These are phyloP conservation scores for Oxyscelio sp. DNA, from an alignment of 2,888 invertebrate genomes.

Conservation along the genomic window DNA sequence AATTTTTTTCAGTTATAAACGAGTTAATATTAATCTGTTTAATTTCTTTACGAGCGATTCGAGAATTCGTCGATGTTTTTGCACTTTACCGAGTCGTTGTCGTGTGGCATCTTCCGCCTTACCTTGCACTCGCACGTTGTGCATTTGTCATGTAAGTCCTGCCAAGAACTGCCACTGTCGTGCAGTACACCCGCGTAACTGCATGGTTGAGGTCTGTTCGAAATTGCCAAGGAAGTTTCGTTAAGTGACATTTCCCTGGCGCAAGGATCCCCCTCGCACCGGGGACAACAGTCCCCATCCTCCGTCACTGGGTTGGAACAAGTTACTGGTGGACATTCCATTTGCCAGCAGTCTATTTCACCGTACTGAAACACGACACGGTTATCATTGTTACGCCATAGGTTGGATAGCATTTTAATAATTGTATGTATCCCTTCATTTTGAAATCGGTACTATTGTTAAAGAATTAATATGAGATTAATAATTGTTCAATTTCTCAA, in stretches of 20 bases:
- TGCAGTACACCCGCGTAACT: constrained; percentile 90
- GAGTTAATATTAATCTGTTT: too few relatives aligned
- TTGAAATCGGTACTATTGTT: neutral
- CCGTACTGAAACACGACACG: constrained; percentile 90
- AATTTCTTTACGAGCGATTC: constrained; percentile 44
- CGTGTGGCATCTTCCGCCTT: constrained; percentile 84
- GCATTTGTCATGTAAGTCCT: constrained; percentile 91
- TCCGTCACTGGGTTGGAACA: constrained; percentile 91
- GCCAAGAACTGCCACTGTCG: constrained; percentile 90
- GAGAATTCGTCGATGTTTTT: constrained; percentile 39
- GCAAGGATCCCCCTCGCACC: constrained; percentile 91
- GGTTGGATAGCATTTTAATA: neutral
- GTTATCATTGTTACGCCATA: neutral
- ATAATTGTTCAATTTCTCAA: neutral
- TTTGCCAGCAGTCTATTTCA: constrained; percentile 96
- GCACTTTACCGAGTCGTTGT: constrained; percentile 68
- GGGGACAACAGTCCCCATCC: constrained; percentile 92
- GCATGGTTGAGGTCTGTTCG: constrained; percentile 89
- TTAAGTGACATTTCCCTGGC: constrained; percentile 85
- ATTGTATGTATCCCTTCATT: neutral
- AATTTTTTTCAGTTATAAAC: too few relatives aligned
- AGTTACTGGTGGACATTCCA: constrained; percentile 93
- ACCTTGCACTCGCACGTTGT: constrained; percentile 93
- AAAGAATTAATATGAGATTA: neutral
- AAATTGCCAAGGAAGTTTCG: constrained; percentile 86